Conservation (phyloP, 2,797 vertebrate species). For the Chelon auratus region DNA sequence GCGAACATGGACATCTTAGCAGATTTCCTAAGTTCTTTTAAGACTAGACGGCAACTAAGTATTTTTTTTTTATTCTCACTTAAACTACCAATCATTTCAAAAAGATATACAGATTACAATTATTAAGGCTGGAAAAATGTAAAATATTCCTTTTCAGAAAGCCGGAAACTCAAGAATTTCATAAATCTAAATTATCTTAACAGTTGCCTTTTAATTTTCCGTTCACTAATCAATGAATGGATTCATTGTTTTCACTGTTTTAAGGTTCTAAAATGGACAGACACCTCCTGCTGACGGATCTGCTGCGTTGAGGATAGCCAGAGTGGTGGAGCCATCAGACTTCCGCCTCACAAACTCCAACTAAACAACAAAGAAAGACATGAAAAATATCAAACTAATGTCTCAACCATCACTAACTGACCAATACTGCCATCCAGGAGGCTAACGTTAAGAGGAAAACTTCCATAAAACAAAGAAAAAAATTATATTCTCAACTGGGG, state of each 20-base stretch:
- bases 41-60: too few relatives aligned
- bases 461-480: too few relatives aligned
- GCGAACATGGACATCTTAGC: not conserved
- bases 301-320: constrained; percentile 92
- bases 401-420: too few relatives aligned
- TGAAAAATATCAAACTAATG: too few relatives aligned
- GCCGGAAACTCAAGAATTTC: too few relatives aligned
- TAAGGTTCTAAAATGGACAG: constrained; percentile 9
- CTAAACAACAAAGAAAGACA: constrained; percentile 72
- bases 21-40: not conserved
- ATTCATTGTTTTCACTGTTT: not conserved
- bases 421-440: too few relatives aligned
- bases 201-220: not conserved
- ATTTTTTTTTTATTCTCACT: not conserved
- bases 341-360: constrained; percentile 93
- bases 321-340: constrained; percentile 92
- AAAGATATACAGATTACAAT: too few relatives aligned
- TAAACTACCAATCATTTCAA: too few relatives aligned
- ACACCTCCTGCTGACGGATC: constrained; percentile 90
- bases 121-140: too few relatives aligned
- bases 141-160: too few relatives aligned
- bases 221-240: not conserved
- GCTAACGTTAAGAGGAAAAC: too few relatives aligned
- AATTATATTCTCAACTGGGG: too few relatives aligned
- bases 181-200: not conserved